Conservation (phyloP, 2,113 vertebrate genomes). For the Periophthalmodon schlosseri region DNA sequence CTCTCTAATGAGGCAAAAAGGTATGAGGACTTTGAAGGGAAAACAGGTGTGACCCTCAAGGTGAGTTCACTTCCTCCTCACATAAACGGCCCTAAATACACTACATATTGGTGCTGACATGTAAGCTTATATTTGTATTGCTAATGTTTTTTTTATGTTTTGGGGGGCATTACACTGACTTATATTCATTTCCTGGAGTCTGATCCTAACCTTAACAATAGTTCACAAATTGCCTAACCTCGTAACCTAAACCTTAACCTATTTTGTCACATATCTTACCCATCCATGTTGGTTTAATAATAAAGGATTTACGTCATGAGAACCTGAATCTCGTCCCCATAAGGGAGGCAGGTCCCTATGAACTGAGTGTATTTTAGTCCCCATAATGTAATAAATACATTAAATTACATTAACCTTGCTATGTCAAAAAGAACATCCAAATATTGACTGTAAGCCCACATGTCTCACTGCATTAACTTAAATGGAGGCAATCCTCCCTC, state of each 20-base stretch:
- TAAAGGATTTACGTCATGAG: no score
- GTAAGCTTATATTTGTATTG: neutral
- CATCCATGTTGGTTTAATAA: no score
- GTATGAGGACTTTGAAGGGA: slow-evolving; percentile 42
- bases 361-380: no score
- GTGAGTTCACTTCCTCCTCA: slow-evolving; percentile 25
- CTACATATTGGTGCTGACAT: neutral
- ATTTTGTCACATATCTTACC: no score
- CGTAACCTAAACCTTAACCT: no score
- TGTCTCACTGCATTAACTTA: neutral
- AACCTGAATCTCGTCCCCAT: no score
- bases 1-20: slow-evolving; percentile 61
- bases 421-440: neutral
- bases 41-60: slow-evolving; percentile 68
- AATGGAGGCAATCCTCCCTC: neutral
- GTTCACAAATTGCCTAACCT: no score
- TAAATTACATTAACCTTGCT: neutral
- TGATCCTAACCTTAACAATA: no score
- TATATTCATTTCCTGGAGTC: no score
- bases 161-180: no score
- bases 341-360: no score
- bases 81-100: neutral
- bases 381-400: no score
- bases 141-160: neutral
- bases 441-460: neutral